phyloP scores from a whole-genome alignment of 2,797 vertebrate species.

The Borostomias antarcticus region DNA sequence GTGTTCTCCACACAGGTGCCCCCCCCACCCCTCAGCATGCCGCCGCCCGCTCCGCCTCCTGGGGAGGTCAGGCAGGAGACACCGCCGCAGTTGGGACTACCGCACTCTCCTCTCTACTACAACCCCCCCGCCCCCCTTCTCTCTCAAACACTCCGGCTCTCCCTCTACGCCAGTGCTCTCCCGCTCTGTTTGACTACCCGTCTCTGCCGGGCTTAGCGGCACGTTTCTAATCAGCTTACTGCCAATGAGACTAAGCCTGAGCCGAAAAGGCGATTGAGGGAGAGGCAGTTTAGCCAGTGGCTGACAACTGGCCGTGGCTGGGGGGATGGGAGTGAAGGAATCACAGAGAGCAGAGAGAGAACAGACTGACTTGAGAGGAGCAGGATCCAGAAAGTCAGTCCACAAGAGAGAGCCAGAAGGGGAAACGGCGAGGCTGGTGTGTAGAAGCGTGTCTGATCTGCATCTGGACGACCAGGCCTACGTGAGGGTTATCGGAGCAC shows the following conservation, averaged over 20 bases:
- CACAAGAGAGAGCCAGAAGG: neutral
- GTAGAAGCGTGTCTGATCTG: too few species aligned
- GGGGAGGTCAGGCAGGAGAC: conserved; percentile 46
- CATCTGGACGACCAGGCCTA: too few species aligned
- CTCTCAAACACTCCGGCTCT: conserved; percentile 7
- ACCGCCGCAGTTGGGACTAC: conserved; percentile 24
- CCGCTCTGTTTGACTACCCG: conserved; percentile 51
- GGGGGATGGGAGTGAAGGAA: conserved; percentile 49
- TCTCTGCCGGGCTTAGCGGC: conserved; percentile 65
- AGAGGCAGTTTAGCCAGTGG: conserved; percentile 60
- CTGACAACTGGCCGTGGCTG: conserved; percentile 57
- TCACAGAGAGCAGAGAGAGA: conserved; percentile 13
- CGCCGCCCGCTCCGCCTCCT: conserved; percentile 31
- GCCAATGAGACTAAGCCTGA: conserved; percentile 69
- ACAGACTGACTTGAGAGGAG: neutral
- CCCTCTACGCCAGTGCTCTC: conserved; percentile 8
- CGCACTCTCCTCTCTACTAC: neutral
- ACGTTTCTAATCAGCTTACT: conserved; percentile 73
- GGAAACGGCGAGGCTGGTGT: too few species aligned
- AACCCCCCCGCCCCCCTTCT: conserved; percentile 10
- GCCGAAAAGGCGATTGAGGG: conserved; percentile 66
- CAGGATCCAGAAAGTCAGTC: neutral
- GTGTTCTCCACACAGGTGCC: neutral
- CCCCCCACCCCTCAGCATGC: neutral
- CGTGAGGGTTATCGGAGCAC: too few species aligned